Base-by-base conservation (phyloP, 2,113 vertebrate species). In the Clarias gariepinus region DNA sequence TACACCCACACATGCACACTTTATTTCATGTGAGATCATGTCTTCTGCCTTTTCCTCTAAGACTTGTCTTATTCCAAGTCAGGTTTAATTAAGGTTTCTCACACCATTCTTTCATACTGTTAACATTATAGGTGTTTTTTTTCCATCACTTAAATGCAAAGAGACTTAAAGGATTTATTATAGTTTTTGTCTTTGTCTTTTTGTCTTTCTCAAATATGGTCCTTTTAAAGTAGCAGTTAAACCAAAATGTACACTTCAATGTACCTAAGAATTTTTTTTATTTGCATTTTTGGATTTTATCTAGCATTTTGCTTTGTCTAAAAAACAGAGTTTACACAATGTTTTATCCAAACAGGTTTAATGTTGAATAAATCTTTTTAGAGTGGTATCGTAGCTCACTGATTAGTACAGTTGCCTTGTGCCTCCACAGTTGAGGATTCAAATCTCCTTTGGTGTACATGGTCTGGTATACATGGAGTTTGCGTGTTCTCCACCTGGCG, bases 21-120 rank as follows among this genome's bases (percentile, higher is more conserved):
- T 76, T 74, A 77, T 77, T 85, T 77, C 30, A 63, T 64, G 33
- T 85, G 83, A 28, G 71, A 76, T 58, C 71, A 74, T 19, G 30
- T 77, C 30, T 77, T 52, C 36, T 63, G 69, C 16, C 19, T n/a
- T 66, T 66, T 28, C 25, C 36, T 28, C 9, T n/a, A 66, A 36
- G 36, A 64, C 36, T 8, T 66, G 61, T 66, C 23, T 64, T 60
- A 4, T 47, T 63, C 33, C 4, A 47, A 23, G 41, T 11, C 21
- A 74, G 15, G 4, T 84, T 74, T 58, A 66, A 68, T n/a, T 13
- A 1, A 68, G n/a, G 1, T 74, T 74, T 74, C 36, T 47, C 30
- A 21, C 18, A 41, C 19, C 19, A 23, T 73, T 53, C 23, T 23
- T 52, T 53, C 47, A 53, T n/a, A 21, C 25, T n/a, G 11, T 76